phyloP scores from a whole-genome alignment of 2,888 invertebrate genomes.

The Malachius bipustulatus region DNA sequence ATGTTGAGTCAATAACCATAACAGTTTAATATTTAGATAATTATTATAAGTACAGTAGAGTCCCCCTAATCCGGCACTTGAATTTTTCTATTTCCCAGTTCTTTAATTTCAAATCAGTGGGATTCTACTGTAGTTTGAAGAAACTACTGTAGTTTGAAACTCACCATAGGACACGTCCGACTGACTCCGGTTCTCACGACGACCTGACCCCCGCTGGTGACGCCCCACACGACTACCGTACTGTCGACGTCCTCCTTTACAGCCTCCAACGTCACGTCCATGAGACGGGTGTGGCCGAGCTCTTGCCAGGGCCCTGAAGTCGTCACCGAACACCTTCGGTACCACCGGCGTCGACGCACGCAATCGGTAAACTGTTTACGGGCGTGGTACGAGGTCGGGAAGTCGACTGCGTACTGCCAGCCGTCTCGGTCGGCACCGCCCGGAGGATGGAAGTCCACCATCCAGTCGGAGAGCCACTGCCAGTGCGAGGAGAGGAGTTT shows the following conservation, averaged over 20 bases:
- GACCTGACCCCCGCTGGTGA: constrained; percentile 77
- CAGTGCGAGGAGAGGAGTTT: constrained; percentile 77
- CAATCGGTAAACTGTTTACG: constrained; percentile 81
- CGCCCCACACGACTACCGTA: constrained; percentile 64
- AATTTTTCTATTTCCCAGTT: too few relatives aligned
- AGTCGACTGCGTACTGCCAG: constrained; percentile 92
- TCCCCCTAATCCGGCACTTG: too few relatives aligned
- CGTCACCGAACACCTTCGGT: constrained; percentile 66
- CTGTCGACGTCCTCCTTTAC: constrained; percentile 38
- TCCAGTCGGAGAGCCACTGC: constrained; percentile 90
- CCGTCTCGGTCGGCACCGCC: constrained; percentile 86
- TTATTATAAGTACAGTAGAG: background rate
- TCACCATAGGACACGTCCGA: constrained; percentile 57
- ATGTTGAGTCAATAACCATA: constrained; percentile 16
- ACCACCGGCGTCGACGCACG: constrained; percentile 63
- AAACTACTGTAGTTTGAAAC: constrained; percentile 22
- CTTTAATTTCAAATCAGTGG: too few relatives aligned
- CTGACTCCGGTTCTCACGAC: constrained; percentile 71
- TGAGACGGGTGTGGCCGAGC: constrained; percentile 71
- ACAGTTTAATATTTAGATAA: background rate
- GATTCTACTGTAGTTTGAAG: too few relatives aligned
- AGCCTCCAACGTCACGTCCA: constrained; percentile 55
- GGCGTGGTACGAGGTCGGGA: constrained; percentile 76
- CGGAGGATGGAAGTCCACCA: constrained; percentile 79
- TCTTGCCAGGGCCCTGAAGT: constrained; percentile 84